These are phyloP conservation scores for Entosphenus tridentatus DNA, from an alignment of 2,113 vertebrate genomes.

Conservation along the genomic window DNA sequence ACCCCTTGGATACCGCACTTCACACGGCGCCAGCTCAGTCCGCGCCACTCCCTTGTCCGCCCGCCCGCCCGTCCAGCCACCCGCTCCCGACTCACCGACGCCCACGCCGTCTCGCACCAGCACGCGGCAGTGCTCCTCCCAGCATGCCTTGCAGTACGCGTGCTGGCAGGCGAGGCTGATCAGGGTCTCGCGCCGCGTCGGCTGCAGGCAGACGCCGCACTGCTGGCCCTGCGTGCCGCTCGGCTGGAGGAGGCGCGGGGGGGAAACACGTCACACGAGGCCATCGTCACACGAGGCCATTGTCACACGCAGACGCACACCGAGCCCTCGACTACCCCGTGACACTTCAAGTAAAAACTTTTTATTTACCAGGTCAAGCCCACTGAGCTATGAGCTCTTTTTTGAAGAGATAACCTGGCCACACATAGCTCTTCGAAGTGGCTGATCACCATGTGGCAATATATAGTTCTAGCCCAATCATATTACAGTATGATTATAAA, in stretches of 20 bases:
- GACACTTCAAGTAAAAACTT: no score
- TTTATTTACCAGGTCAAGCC: no score
- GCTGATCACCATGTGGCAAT: no score
- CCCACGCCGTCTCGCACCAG: slow-evolving; percentile 87
- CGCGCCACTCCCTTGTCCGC: background rate
- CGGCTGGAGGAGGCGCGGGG: slow-evolving; percentile 16
- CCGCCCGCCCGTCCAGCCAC: background rate
- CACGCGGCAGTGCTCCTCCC: slow-evolving; percentile 95
- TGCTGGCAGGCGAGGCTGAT: slow-evolving; percentile 83
- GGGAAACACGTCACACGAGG: no score
- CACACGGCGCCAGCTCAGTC: slow-evolving; percentile 14
- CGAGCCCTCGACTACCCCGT: no score
- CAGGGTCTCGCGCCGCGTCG: slow-evolving; percentile 68
- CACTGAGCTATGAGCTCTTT: no score
- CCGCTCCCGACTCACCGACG: slow-evolving; percentile 44
- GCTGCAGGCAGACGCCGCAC: slow-evolving; percentile 93
- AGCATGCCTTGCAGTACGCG: slow-evolving; percentile 90
- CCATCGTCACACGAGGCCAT: no score
- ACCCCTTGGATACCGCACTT: slow-evolving; percentile 6
- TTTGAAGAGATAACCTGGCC: no score
- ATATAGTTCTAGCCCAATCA: no score
- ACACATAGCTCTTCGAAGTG: no score
- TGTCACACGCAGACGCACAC: no score
- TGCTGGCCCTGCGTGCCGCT: slow-evolving; percentile 50
- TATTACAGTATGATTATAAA: no score